Evolutionary conservation across 2,113 vertebrate genomes (phyloP).

Genomic region (Regulus satrapa): DNA sequence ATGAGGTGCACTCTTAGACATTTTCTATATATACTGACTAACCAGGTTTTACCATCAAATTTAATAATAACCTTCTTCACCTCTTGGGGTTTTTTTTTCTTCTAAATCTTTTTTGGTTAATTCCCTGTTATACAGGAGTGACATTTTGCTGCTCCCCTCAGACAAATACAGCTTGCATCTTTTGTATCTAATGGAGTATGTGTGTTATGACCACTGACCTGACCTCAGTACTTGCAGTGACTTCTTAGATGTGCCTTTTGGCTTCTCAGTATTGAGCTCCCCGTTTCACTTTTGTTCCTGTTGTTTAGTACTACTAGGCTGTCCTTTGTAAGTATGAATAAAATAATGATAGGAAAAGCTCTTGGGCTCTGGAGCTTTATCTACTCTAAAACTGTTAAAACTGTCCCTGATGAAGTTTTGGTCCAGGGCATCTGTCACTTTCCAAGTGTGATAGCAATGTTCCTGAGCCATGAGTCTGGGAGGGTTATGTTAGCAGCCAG

Average conservation of each 20-base stretch:
- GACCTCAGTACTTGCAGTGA: neutral
- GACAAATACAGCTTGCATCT: neutral
- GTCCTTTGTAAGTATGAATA: neutral
- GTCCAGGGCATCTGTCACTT: neutral
- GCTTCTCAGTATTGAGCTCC: neutral
- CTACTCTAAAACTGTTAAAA: neutral
- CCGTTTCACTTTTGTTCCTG: rapidly evolving
- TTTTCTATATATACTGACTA: neutral
- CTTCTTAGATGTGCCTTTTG: neutral
- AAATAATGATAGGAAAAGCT: neutral
- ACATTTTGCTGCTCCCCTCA: neutral
- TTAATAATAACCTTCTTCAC: neutral
- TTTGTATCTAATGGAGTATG: neutral
- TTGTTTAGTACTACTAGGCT: neutral
- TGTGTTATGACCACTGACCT: neutral
- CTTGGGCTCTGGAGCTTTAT: neutral
- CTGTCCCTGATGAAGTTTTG: neutral
- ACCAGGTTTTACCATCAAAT: neutral
- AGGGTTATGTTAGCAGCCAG: neutral
- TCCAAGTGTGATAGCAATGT: neutral
- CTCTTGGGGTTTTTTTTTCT: neutral
- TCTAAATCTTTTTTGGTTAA: neutral
- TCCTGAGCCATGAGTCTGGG: neutral
- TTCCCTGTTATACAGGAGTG: neutral
- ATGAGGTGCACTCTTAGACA: rapidly evolving